Percentiles rank a stretch among this genome's conserved stretches.
These are phyloP conservation scores for Sceliomorpha sp. DNA, from an alignment of 2,888 invertebrate species.

Conservation along the genomic window DNA sequence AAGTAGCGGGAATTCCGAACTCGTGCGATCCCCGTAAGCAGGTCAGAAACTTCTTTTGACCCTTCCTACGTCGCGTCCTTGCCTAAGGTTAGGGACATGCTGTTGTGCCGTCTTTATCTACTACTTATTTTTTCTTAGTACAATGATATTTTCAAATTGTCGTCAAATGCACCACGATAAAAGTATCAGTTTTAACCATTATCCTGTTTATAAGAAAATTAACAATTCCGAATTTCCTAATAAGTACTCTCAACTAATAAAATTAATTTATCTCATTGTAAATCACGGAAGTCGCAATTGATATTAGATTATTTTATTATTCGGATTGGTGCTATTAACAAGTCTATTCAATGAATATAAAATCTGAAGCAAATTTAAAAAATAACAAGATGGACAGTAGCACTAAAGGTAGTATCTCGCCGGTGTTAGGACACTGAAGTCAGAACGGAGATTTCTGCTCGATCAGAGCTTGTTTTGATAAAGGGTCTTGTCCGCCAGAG, in stretches of 20 bases:
- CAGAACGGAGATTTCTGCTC: conserved; percentile 63
- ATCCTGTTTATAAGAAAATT: too few relatives aligned
- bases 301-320: too few relatives aligned
- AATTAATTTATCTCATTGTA: too few relatives aligned
- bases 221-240: too few relatives aligned
- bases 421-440: conserved; percentile 40
- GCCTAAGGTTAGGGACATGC: conserved; percentile 75
- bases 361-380: too few relatives aligned
- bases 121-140: conserved; percentile 51
- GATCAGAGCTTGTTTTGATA: conserved; percentile 74
- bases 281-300: too few relatives aligned
- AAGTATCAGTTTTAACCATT: not conserved
- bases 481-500: conserved; percentile 69
- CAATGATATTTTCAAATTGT: conserved; percentile 35
- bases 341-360: too few relatives aligned
- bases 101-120: conserved; percentile 64
- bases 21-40: conserved; percentile 73
- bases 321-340: too few relatives aligned
- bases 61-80: conserved; percentile 67
- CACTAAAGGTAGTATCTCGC: conserved; percentile 37
- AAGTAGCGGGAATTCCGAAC: conserved; percentile 74
- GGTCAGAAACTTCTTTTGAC: conserved; percentile 80
- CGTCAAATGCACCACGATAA: too few relatives aligned
- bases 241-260: too few relatives aligned
- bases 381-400: too few relatives aligned